Conservation (phyloP, 1,140 invertebrate genomes). For the Polyergus mexicanus region DNA sequence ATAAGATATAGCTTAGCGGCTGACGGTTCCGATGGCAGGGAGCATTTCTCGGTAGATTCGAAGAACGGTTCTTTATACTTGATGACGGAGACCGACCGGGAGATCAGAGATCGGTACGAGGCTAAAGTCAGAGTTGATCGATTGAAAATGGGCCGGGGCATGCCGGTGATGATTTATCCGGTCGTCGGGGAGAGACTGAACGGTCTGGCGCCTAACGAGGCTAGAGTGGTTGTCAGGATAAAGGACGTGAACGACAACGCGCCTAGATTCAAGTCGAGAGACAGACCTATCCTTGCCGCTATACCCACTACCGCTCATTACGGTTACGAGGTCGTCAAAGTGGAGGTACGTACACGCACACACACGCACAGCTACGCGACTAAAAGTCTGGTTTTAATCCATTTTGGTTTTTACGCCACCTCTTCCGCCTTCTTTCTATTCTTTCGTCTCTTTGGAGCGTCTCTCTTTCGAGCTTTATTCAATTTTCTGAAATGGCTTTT, state of each 20-base stretch:
- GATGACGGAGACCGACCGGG: slow-evolving; percentile 90
- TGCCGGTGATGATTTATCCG: slow-evolving; percentile 91
- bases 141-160: slow-evolving; percentile 88
- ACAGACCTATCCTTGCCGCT: slow-evolving; percentile 92
- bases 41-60: slow-evolving; percentile 90
- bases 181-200: slow-evolving; percentile 90
- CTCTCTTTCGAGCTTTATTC: slow-evolving; percentile 2
- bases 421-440: not conserved
- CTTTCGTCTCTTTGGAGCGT: not conserved
- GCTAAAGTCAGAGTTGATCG: slow-evolving; percentile 90
- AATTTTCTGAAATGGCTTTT: slow-evolving; percentile 12
- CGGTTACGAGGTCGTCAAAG: slow-evolving; percentile 92
- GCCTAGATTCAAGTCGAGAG: slow-evolving; percentile 91
- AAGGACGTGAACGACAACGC: slow-evolving; percentile 94
- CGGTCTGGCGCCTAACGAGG: slow-evolving; percentile 89
- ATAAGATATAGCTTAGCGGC: slow-evolving; percentile 88
- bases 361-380: not conserved
- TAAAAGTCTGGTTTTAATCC: slow-evolving; percentile 57
- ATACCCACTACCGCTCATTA: slow-evolving; percentile 92
- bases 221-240: slow-evolving; percentile 91
- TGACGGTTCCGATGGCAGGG: slow-evolving; percentile 87
- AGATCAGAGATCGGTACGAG: slow-evolving; percentile 89
- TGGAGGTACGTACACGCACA: slow-evolving; percentile 86
- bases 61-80: slow-evolving; percentile 91
- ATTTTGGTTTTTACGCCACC: slow-evolving; percentile 48